A percentile compares a stretch with the other conserved stretches of the same genome.
These are phyloP conservation scores for Papilio demoleus DNA, from an alignment of 2,888 invertebrate genomes.

Conservation along the genomic window DNA sequence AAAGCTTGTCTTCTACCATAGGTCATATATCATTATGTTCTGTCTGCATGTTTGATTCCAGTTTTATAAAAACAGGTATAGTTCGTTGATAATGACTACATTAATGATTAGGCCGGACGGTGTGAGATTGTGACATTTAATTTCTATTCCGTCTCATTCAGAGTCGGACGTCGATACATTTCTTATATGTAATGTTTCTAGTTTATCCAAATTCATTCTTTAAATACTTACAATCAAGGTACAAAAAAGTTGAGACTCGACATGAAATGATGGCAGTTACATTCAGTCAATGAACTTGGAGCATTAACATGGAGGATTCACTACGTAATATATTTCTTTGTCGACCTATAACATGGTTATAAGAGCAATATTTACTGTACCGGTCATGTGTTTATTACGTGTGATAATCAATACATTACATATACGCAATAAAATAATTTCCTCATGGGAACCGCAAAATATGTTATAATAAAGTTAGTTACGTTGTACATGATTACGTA, in stretches of 20 bases:
- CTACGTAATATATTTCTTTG: too few species aligned
- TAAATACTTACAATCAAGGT: too few species aligned
- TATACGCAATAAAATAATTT: slow-evolving; percentile 22
- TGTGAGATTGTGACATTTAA: slow-evolving; percentile 1
- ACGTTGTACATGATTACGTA: not conserved
- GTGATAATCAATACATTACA: slow-evolving; percentile 31
- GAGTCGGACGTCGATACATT: too few species aligned
- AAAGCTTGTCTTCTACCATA: too few species aligned
- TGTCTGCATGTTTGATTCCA: not conserved
- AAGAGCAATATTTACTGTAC: slow-evolving; percentile 16
- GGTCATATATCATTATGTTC: too few species aligned
- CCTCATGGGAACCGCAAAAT: slow-evolving; percentile 5
- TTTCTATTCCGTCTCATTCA: slow-evolving; percentile 25
- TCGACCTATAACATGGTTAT: slow-evolving; percentile 11
- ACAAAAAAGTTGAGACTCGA: too few species aligned
- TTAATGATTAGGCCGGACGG: slow-evolving; percentile 5
- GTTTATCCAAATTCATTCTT: too few species aligned
- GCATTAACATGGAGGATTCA: too few species aligned
- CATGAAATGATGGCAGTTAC: too few species aligned
- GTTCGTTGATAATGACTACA: slow-evolving; percentile 22
- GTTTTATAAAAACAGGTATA: not conserved
- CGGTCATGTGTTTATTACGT: slow-evolving; percentile 25
- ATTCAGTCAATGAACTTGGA: too few species aligned
- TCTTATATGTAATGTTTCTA: too few species aligned
- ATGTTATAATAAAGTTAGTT: too few species aligned